Percentiles rank a stretch among this genome's conserved stretches.
Conservation (phyloP, 2,888 invertebrate genomes). For the Cheilosia scutellata region DNA sequence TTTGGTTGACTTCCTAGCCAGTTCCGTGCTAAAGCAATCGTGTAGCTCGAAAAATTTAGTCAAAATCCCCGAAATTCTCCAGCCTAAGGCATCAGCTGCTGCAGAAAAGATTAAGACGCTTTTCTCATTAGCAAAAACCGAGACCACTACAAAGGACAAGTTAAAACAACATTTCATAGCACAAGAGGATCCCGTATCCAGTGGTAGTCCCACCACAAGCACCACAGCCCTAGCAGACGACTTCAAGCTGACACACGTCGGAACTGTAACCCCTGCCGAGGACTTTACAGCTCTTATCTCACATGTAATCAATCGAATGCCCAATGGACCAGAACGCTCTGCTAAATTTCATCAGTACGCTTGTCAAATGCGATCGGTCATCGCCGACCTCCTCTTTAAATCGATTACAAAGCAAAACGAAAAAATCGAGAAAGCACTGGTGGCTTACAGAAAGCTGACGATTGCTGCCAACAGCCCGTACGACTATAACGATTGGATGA, state of each 20-base stretch:
- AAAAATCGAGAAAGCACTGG: slow-evolving; percentile 79
- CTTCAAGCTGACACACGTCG: slow-evolving; percentile 83
- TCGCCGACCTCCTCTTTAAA: slow-evolving; percentile 80
- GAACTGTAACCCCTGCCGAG: slow-evolving; percentile 86
- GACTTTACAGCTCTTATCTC: slow-evolving; percentile 86
- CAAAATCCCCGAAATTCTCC: slow-evolving; percentile 85
- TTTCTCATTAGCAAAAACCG: slow-evolving; percentile 85
- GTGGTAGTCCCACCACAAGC: slow-evolving; percentile 21
- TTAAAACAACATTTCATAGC: slow-evolving; percentile 76
- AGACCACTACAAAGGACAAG: slow-evolving; percentile 81
- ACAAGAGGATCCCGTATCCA: slow-evolving; percentile 53
- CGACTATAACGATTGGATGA: slow-evolving; percentile 82
- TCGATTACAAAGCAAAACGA: slow-evolving; percentile 78
- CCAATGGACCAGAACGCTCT: slow-evolving; percentile 78
- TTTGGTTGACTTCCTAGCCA: slow-evolving; percentile 80
- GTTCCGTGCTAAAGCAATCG: slow-evolving; percentile 75
- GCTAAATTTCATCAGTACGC: slow-evolving; percentile 79
- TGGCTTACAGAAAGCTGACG: slow-evolving; percentile 79
- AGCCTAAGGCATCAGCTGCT: slow-evolving; percentile 84
- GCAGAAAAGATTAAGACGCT: slow-evolving; percentile 85
- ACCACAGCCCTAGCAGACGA: slow-evolving; percentile 51
- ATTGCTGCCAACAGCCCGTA: slow-evolving; percentile 79
- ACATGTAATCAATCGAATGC: slow-evolving; percentile 80
- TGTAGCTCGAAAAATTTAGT: slow-evolving; percentile 17
- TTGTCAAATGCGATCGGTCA: slow-evolving; percentile 80